These are phyloP conservation scores for Pygocentrus nattereri DNA, from an alignment of 2,797 vertebrate genomes.

Conservation along the genomic window DNA sequence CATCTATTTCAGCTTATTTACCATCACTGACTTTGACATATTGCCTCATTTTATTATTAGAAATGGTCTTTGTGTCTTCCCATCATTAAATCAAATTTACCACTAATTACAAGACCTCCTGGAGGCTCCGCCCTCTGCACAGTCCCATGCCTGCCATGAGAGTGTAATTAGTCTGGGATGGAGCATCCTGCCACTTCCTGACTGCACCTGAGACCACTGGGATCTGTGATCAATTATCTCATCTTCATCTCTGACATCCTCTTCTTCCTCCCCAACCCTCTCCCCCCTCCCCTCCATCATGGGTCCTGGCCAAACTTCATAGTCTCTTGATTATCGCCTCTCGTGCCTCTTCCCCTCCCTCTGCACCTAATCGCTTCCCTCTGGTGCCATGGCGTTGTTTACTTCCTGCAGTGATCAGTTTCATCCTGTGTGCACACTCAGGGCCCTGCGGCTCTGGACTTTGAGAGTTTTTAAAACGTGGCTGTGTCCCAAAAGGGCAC, in stretches of 20 bases:
- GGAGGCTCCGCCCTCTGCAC: conserved; percentile 46
- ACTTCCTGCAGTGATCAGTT: conserved; percentile 67
- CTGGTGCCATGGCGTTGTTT: conserved; percentile 67
- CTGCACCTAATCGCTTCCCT: conserved; percentile 56
- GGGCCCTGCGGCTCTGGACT: conserved; percentile 51
- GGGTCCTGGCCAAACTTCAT: conserved; percentile 53
- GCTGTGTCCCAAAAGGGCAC: conserved; percentile 51
- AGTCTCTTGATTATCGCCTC: conserved; percentile 59
- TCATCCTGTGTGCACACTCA: conserved; percentile 58
- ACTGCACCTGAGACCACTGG: conserved; percentile 67
- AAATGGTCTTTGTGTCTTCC: conserved; percentile 58
- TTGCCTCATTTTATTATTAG: conserved; percentile 63
- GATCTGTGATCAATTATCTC: conserved; percentile 70
- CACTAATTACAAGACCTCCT: conserved; percentile 68
- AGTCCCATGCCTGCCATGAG: conserved; percentile 33
- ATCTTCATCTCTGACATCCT: conserved; percentile 49
- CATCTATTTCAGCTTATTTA: conserved; percentile 34
- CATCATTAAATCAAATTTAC: conserved; percentile 67
- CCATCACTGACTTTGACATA: conserved; percentile 63
- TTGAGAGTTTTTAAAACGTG: conserved; percentile 58
- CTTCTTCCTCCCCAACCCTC: conserved; percentile 20
- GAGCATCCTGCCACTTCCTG: conserved; percentile 58
- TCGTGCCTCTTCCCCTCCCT: conserved; percentile 5
- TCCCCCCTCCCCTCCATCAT: conserved; percentile 24
- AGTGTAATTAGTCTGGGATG: conserved; percentile 62